Percentiles rank a stretch among this genome's conserved stretches.
Evolutionary conservation across 2,797 vertebrate genomes (phyloP).

Genomic region (Coregonus ussuriensis): DNA sequence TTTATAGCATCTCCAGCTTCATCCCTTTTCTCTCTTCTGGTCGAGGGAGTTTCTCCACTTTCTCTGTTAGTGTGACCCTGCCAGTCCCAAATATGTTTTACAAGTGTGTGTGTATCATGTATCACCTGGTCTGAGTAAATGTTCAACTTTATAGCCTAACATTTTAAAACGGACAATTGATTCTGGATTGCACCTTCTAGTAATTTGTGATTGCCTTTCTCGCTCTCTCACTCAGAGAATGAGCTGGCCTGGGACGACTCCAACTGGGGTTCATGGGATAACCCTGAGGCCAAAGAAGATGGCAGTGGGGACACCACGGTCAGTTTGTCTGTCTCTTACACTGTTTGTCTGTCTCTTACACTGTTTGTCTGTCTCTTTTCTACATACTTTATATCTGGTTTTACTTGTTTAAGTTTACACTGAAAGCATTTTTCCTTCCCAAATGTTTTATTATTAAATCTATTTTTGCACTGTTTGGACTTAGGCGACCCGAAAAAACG

Average conservation of each 20-base stretch:
- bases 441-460: no score
- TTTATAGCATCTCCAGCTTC: conserved; percentile 5
- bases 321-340: conserved; percentile 19
- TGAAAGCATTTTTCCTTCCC: no score
- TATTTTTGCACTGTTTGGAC: no score
- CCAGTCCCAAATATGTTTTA: neutral
- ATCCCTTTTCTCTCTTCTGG: neutral
- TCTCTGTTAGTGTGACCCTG: neutral
- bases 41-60: neutral
- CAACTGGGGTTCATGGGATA: conserved; percentile 94
- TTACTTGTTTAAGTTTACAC: no score
- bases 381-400: no score
- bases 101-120: no score
- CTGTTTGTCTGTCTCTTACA: neutral
- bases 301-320: conserved; percentile 43
- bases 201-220: neutral
- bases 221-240: conserved; percentile 72
- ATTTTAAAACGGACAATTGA: neutral
- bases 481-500: no score
- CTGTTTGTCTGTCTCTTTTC: no score
- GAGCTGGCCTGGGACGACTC: conserved; percentile 89
- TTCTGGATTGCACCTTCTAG: neutral
- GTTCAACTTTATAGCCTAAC: neutral
- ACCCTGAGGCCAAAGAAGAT: conserved; percentile 69
- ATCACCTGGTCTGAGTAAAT: neutral